phyloP scores from a whole-genome alignment of 2,113 vertebrate genomes.

The Apistogramma diplotaenia region DNA sequence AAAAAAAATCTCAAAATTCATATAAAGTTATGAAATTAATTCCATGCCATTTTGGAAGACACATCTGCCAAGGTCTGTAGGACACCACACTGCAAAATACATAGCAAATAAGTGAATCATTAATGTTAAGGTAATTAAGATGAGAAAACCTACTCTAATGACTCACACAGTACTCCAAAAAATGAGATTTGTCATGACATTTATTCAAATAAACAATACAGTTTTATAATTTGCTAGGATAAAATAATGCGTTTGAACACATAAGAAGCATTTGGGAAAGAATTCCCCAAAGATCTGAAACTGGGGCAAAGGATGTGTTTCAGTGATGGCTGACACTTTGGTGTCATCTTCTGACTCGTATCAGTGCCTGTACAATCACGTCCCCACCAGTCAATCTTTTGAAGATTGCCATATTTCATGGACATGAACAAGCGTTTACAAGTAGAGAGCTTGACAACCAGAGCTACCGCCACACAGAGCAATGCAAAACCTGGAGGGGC shows the following conservation, averaged over 20 bases:
- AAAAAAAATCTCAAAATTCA: conserved; percentile 9
- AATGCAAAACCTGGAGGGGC: conserved; percentile 64
- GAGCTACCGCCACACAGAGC: conserved; percentile 56
- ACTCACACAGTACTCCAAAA: conserved; percentile 74
- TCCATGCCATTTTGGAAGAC: conserved; percentile 60
- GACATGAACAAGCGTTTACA: conserved; percentile 63
- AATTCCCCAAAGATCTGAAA: conserved; percentile 61
- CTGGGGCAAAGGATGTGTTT: conserved; percentile 64
- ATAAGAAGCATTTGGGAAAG: conserved; percentile 70
- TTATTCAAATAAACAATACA: conserved; percentile 81
- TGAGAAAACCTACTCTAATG: conserved; percentile 65
- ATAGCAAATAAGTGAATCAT: conserved; percentile 44
- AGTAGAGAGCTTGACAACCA: conserved; percentile 62
- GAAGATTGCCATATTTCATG: conserved; percentile 53
- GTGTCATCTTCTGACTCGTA: conserved; percentile 63
- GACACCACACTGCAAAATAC: conserved; percentile 39
- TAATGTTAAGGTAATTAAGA: conserved; percentile 49
- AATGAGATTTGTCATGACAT: conserved; percentile 76
- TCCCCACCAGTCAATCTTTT: conserved; percentile 48
- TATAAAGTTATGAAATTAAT: conserved; percentile 22
- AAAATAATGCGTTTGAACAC: conserved; percentile 74
- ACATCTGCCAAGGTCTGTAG: conserved; percentile 49
- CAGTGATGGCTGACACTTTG: conserved; percentile 65
- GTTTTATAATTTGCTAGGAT: conserved; percentile 74
- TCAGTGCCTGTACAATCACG: conserved; percentile 57